Percentiles rank a stretch among this genome's conserved stretches.
phyloP scores from a whole-genome alignment of 2,113 vertebrate species.

The Chamaea fasciata region DNA sequence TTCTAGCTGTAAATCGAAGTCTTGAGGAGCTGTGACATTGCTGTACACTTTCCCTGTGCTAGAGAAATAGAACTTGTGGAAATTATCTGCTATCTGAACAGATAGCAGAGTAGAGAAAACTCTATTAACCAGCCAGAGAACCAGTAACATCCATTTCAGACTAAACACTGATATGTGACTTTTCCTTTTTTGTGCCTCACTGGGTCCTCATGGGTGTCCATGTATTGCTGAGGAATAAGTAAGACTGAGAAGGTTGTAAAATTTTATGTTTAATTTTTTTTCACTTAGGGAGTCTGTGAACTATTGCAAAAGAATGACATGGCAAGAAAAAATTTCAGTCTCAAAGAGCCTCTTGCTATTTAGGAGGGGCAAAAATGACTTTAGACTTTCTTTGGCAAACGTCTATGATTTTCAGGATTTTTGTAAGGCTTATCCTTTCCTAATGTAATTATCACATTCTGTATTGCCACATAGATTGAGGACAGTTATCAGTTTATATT shows the following conservation, averaged over 20 bases:
- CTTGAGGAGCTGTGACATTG: not conserved
- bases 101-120: not conserved
- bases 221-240: not conserved
- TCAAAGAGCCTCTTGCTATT: not conserved
- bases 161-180: not conserved
- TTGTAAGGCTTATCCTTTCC: not conserved
- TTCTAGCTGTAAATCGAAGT: not conserved
- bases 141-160: not conserved
- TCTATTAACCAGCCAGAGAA: not conserved
- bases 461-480: not conserved
- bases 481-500: not conserved
- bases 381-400: not conserved
- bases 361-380: not conserved
- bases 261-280: not conserved
- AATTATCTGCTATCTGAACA: not conserved
- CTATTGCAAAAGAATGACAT: not conserved
- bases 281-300: not conserved
- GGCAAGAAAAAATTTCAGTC: not conserved
- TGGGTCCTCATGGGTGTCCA: not conserved
- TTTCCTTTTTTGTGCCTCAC: not conserved
- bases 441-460: not conserved
- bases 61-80: not conserved
- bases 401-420: not conserved
- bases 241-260: not conserved
- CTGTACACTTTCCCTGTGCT: not conserved